phyloP scores from a whole-genome alignment of 2,113 vertebrate genomes.

The Onychostoma macrolepis region DNA sequence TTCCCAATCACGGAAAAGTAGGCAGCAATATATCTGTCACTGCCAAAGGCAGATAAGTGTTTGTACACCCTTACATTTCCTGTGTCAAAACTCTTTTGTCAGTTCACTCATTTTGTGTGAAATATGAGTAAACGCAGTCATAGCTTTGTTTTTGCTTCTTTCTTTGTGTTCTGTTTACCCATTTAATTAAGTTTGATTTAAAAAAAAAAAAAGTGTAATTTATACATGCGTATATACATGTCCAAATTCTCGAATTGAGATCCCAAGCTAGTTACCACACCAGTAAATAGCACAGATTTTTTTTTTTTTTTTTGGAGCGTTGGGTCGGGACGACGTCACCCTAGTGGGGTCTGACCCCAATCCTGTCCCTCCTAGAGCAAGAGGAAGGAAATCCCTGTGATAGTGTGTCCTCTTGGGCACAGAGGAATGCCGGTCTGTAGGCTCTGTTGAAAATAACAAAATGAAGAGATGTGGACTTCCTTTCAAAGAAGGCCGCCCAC shows the following conservation, averaged over 20 bases:
- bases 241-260: background rate
- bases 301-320: constrained; percentile 10
- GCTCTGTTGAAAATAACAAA: constrained; percentile 51
- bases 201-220: background rate
- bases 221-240: background rate
- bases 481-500: constrained; percentile 37
- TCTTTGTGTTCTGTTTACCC: background rate
- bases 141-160: background rate
- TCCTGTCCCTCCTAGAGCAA: constrained; percentile 42
- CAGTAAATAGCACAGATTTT: background rate
- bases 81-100: background rate
- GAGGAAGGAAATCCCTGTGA: constrained; percentile 60
- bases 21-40: constrained; percentile 27
- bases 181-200: background rate
- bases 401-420: constrained; percentile 60
- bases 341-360: constrained; percentile 37
- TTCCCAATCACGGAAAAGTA: constrained; percentile 20
- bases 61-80: constrained; percentile 24
- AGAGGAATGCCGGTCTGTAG: constrained; percentile 56
- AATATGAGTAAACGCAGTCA: background rate
- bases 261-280: background rate
- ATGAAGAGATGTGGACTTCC: constrained; percentile 33
- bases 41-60: constrained; percentile 37
- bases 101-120: background rate
- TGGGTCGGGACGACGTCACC: constrained; percentile 35